phyloP scores from a whole-genome alignment of 2,797 vertebrate genomes.

The Crenuchus spilurus region DNA sequence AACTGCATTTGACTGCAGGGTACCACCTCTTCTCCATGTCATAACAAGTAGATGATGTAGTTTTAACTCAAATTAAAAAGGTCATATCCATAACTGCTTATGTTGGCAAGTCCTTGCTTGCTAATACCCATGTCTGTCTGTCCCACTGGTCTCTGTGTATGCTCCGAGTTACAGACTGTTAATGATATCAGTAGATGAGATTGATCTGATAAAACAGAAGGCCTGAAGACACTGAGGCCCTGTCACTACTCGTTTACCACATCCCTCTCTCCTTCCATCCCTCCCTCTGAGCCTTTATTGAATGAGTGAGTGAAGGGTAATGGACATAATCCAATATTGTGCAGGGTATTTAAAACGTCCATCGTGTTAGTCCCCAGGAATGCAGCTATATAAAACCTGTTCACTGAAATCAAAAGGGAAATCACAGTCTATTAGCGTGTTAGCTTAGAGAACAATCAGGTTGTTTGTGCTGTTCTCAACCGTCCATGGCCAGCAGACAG shows the following conservation, averaged over 20 bases:
- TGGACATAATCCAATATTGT: constrained; percentile 35
- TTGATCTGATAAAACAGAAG: constrained; percentile 41
- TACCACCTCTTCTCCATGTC: too few species aligned
- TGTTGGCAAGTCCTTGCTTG: not conserved
- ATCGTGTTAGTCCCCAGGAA: constrained; percentile 12
- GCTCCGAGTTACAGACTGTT: constrained; percentile 13
- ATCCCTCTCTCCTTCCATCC: not conserved
- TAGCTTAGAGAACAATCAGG: not conserved
- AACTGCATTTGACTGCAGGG: too few species aligned
- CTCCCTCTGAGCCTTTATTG: constrained; percentile 24
- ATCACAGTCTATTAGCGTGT: constrained; percentile 17
- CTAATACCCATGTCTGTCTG: not conserved
- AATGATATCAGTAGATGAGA: constrained; percentile 50
- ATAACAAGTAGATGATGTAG: too few species aligned
- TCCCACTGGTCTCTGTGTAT: not conserved
- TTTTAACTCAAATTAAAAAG: too few species aligned
- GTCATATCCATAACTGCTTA: too few species aligned
- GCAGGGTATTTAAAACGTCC: constrained; percentile 25
- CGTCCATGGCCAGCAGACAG: not conserved
- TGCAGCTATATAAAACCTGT: constrained; percentile 9
- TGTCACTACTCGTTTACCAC: constrained; percentile 47
- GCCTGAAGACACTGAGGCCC: constrained; percentile 12
- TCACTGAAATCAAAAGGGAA: constrained; percentile 14
- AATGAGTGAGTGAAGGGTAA: constrained; percentile 36
- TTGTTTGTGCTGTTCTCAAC: too few species aligned